A percentile compares a stretch with the other conserved stretches of the same genome.
Conservation (phyloP, 2,113 vertebrate species). For the Dicentrarchus labrax region DNA sequence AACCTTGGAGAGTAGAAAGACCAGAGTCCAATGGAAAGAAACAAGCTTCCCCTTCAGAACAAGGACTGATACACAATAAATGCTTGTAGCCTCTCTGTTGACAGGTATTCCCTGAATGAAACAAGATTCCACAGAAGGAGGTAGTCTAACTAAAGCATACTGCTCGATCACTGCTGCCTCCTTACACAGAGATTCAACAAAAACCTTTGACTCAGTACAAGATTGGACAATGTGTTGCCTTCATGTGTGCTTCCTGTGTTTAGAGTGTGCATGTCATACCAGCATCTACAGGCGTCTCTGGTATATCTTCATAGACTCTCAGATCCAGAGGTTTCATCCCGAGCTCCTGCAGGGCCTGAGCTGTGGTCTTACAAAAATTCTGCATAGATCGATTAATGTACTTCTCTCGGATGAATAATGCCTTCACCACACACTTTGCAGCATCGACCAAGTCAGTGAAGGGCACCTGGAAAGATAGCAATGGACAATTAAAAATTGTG, state of each 20-base stretch:
- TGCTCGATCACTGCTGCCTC: neutral
- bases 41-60: neutral
- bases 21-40: neutral
- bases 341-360: constrained; percentile 89
- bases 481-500: neutral
- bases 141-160: neutral
- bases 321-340: constrained; percentile 87
- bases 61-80: neutral
- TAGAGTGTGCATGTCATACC: constrained; percentile 81
- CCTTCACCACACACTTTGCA: constrained; percentile 96
- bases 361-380: constrained; percentile 91
- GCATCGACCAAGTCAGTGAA: constrained; percentile 95
- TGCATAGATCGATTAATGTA: constrained; percentile 92
- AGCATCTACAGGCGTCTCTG: constrained; percentile 90
- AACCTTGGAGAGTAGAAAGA: neutral
- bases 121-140: neutral
- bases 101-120: neutral
- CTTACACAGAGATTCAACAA: neutral
- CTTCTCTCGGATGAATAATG: constrained; percentile 94
- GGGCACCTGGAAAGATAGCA: constrained; percentile 87
- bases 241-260: constrained; percentile 1
- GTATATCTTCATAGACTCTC: constrained; percentile 84
- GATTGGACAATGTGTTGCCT: neutral
- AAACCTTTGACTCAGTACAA: neutral
- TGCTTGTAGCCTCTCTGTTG: neutral